Conservation (phyloP, 2,888 invertebrate species). For the Mantis religiosa region DNA sequence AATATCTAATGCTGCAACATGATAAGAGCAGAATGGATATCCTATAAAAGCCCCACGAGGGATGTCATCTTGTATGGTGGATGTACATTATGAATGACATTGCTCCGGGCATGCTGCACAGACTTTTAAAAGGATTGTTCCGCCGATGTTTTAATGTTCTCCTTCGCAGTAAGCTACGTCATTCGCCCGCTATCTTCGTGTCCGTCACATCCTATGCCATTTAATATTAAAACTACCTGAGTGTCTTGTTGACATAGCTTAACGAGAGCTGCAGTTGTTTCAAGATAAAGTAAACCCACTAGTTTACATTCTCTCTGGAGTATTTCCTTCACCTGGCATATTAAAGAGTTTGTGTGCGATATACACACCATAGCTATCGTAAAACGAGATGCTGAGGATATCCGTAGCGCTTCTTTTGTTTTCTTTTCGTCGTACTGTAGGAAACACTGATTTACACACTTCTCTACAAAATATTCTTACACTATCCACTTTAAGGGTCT, state of each 20-base stretch:
- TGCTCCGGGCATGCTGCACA: background rate
- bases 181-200: background rate
- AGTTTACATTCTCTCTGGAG: too few relatives aligned
- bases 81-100: background rate
- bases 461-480: too few relatives aligned
- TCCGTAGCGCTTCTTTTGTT: too few relatives aligned
- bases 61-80: background rate
- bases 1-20: too few relatives aligned
- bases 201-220: background rate
- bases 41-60: background rate
- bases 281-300: background rate
- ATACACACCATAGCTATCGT: too few relatives aligned
- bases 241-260: background rate
- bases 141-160: background rate
- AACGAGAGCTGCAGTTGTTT: background rate
- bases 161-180: background rate
- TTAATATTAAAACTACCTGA: background rate
- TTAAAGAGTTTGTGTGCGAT: too few relatives aligned
- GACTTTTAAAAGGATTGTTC: background rate
- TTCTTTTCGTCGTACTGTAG: too few relatives aligned
- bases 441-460: too few relatives aligned
- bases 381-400: too few relatives aligned
- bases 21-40: background rate
- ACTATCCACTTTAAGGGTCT: too few relatives aligned
- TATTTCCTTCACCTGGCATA: too few relatives aligned